Conservation (phyloP, 1,140 invertebrate genomes). For the Mya arenaria region DNA sequence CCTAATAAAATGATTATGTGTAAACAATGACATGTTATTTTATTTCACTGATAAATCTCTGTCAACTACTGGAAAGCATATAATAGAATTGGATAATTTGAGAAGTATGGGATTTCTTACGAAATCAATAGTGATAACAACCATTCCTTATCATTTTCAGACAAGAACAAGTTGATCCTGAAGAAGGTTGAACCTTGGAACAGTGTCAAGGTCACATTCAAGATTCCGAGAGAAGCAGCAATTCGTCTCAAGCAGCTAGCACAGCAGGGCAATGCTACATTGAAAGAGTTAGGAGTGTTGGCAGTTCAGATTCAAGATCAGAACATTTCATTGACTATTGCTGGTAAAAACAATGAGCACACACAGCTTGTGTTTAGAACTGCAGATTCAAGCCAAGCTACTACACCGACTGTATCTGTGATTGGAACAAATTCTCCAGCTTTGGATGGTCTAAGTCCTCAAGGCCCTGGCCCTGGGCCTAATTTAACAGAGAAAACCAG, state of each 20-base stretch:
- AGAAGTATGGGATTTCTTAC: too few species aligned
- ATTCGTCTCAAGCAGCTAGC: constrained; percentile 93
- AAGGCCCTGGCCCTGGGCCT: constrained; percentile 66
- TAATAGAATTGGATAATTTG: too few species aligned
- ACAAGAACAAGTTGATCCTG: constrained; percentile 80
- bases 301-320: constrained; percentile 98
- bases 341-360: constrained; percentile 86
- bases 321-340: constrained; percentile 93
- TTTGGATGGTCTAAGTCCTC: constrained; percentile 43
- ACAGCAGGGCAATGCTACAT: constrained; percentile 91
- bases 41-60: too few species aligned
- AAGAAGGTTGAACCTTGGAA: constrained; percentile 99
- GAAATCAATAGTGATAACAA: too few species aligned
- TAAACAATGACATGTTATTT: too few species aligned
- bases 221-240: constrained; percentile 96
- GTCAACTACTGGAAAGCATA: too few species aligned
- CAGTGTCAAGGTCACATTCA: constrained; percentile 97
- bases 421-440: constrained; percentile 58
- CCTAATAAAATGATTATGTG: too few species aligned
- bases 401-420: constrained; percentile 61
- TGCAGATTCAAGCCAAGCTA: constrained; percentile 70
- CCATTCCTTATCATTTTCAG: too few species aligned
- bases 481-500: constrained; percentile 77
- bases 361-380: constrained; percentile 89
- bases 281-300: constrained; percentile 95